Percentiles rank a stretch among this genome's conserved stretches.
These are phyloP conservation scores for Dicrurus megarhynchus DNA, from an alignment of 2,113 vertebrate species.

Conservation along the genomic window DNA sequence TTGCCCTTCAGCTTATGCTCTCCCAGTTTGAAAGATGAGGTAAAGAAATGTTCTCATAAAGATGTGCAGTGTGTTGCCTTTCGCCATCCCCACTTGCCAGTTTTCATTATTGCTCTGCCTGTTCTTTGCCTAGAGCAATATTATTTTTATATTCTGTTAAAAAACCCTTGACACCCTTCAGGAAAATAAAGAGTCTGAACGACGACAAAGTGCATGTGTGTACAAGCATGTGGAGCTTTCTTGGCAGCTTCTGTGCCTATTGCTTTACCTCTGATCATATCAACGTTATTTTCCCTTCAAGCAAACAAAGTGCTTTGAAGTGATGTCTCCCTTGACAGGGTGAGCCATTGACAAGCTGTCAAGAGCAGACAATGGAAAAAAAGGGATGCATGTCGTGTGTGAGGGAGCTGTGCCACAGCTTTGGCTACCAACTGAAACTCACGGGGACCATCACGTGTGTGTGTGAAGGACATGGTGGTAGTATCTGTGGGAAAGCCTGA, in stretches of 20 bases:
- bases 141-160: constrained; percentile 33
- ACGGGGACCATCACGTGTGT: neutral
- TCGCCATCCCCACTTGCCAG: neutral
- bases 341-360: neutral
- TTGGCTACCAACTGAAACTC: neutral
- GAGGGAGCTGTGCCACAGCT: neutral
- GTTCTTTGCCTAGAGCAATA: constrained; percentile 7
- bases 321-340: neutral
- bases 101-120: neutral
- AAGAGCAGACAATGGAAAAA: neutral
- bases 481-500: neutral
- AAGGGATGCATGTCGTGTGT: neutral
- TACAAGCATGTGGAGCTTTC: neutral
- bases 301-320: constrained; percentile 32
- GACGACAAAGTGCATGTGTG: neutral
- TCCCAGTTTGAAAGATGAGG: neutral
- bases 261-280: constrained; percentile 10
- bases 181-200: neutral
- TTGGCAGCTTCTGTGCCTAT: neutral
- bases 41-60: neutral
- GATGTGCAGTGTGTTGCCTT: neutral
- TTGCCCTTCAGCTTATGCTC: neutral
- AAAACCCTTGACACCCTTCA: neutral
- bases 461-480: neutral
- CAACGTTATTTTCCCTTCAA: constrained; percentile 40